phyloP scores from a whole-genome alignment of 2,888 invertebrate genomes.

The Furcula furcula region DNA sequence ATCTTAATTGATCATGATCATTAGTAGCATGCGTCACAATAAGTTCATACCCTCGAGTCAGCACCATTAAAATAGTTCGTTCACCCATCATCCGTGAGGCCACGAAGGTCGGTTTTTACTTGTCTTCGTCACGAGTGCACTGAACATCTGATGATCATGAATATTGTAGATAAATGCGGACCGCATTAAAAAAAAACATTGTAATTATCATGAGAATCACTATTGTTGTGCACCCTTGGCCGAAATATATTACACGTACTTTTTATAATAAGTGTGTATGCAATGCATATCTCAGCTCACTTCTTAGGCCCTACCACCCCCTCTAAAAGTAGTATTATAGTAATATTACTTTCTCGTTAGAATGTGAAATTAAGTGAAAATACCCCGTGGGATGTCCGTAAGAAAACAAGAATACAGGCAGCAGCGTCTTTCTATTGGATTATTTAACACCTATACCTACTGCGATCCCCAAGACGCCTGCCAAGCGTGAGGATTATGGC shows the following conservation, averaged over 20 bases:
- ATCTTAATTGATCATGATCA: background rate
- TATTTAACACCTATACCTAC: too few species aligned
- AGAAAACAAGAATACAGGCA: too few species aligned
- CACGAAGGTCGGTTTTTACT: slow-evolving; percentile 50
- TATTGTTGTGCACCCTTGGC: slow-evolving; percentile 47
- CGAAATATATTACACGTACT: slow-evolving; percentile 36
- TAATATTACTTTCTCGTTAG: too few species aligned
- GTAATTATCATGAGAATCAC: slow-evolving; percentile 40
- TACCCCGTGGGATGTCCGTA: too few species aligned
- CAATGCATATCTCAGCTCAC: too few species aligned
- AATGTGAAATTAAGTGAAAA: too few species aligned
- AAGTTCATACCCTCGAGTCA: slow-evolving; percentile 1
- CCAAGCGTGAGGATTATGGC: too few species aligned
- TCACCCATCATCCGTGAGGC: slow-evolving; percentile 43
- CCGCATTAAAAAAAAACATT: slow-evolving; percentile 33
- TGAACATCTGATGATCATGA: slow-evolving; percentile 31
- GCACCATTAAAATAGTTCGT: slow-evolving; percentile 46
- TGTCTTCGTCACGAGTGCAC: slow-evolving; percentile 38
- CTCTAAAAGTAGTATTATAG: too few species aligned
- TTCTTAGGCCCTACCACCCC: too few species aligned
- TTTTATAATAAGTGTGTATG: background rate
- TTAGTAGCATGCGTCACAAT: background rate
- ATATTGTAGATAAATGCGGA: slow-evolving; percentile 21
- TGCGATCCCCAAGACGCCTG: too few species aligned
- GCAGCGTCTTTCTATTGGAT: too few species aligned